These are phyloP conservation scores for Drosophila recens DNA, from an alignment of 2,888 invertebrate genomes.

Conservation along the genomic window DNA sequence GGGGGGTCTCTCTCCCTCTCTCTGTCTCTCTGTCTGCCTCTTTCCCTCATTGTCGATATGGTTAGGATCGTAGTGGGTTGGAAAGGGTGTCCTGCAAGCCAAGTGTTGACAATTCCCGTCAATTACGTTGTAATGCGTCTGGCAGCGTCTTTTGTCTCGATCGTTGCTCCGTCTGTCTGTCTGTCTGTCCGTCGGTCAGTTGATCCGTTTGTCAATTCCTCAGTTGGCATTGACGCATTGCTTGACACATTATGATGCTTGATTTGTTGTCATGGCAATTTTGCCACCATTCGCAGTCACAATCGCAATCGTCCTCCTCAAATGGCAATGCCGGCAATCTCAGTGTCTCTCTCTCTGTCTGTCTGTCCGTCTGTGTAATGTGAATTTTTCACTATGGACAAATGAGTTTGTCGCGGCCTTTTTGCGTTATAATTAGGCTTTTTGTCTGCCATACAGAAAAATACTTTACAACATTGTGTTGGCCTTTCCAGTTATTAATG, in stretches of 20 bases:
- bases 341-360: conserved; percentile 8
- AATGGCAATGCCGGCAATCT: conserved; percentile 62
- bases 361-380: conserved; percentile 57
- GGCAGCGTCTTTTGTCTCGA: conserved; percentile 23
- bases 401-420: conserved; percentile 80
- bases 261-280: conserved; percentile 80
- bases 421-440: conserved; percentile 67
- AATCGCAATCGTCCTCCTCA: conserved; percentile 51
- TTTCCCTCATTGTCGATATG: background rate
- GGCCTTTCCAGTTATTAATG: conserved; percentile 77
- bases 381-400: conserved; percentile 81
- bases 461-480: conserved; percentile 73
- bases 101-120: conserved; percentile 83
- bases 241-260: conserved; percentile 81
- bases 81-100: conserved; percentile 33
- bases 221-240: conserved; percentile 78
- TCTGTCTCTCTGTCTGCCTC: too few species aligned
- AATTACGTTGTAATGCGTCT: conserved; percentile 82
- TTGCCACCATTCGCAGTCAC: conserved; percentile 69
- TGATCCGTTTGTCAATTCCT: conserved; percentile 21
- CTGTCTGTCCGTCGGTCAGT: conserved; percentile 1
- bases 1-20: background rate
- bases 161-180: background rate
- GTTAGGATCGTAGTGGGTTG: background rate
- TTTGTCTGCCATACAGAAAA: conserved; percentile 56